Base-by-base conservation (phyloP, 2,888 invertebrate genomes). In the Terebella lapidaria region DNA sequence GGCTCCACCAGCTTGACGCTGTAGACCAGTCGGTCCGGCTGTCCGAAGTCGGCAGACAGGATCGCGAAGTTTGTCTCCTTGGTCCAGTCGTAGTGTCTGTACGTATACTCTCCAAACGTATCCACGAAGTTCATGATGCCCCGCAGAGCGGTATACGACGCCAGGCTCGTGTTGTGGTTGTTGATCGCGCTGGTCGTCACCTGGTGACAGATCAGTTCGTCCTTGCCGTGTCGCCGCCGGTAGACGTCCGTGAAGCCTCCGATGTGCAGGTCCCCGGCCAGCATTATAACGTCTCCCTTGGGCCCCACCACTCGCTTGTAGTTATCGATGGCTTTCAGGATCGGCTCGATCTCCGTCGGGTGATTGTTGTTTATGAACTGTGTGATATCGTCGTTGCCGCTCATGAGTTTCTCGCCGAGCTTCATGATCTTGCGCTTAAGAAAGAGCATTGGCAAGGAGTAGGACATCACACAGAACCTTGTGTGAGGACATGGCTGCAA, bases 341-440 rank as follows among this genome's bases (percentile, higher is more conserved):
- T 10, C 27, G n/a, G 35, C 26, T 56, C 56, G 2, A 56, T n/a
- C n/a, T 56, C 56, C 18, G 3, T 28, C 26, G 27, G 42, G 56
- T 56, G 45, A 1, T 22, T 2, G 5, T 28, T 28, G 46, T 56
- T 56, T 24, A 56, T 56, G 46, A 56, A 56, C 24, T 28, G 15
- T 22, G 10, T 26, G 25, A 56, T 22, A n/a, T 56, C 56, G 5
- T 56, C 56, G 18, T 45, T 27, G 18, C 42, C 18, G 4, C 42
- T 46, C 15, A 20, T 22, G n/a, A n/a, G n/a, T 4, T 10, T 35
- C 3, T 2, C 22, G 3, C 25, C 22, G 15, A 46, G 2, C 27
- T 46, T 46, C n/a, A 46, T 56, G 46, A 56, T 20, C 28, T 56
- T 56, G 45, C 42, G 30, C 27, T 56, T 56, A 2, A 56, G 46